Percentiles rank a stretch among this genome's conserved stretches.
These are phyloP conservation scores for Spondyliosoma cantharus DNA, from an alignment of 2,797 vertebrate species.

Conservation along the genomic window DNA sequence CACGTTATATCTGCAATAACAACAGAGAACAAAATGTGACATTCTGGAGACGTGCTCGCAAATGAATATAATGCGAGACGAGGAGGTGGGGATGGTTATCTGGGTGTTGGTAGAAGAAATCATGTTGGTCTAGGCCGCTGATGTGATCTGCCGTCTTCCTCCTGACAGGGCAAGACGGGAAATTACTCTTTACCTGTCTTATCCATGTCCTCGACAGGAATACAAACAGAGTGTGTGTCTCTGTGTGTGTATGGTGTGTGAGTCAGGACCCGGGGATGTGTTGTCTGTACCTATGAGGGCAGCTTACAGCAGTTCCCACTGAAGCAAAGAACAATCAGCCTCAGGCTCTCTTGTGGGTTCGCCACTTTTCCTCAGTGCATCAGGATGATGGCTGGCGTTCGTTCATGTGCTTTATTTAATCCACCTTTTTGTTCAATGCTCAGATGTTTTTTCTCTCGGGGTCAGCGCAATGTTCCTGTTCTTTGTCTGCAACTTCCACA, in stretches of 20 bases:
- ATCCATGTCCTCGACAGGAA: conserved; percentile 49
- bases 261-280: conserved; percentile 17
- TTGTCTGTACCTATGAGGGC: conserved; percentile 21
- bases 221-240: conserved; percentile 23
- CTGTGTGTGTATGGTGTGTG: conserved; percentile 23
- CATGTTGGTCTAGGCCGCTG: conserved; percentile 58
- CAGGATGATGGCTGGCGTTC: conserved; percentile 12
- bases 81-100: conserved; percentile 51
- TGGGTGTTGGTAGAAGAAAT: conserved; percentile 69
- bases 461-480: not conserved
- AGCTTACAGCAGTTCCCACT: conserved; percentile 32
- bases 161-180: conserved; percentile 67
- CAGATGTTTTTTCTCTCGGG: not conserved
- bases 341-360: conserved; percentile 11
- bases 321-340: conserved; percentile 46
- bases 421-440: conserved; percentile 10
- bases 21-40: conserved; percentile 39
- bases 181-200: conserved; percentile 80
- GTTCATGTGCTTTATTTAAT: conserved; percentile 23
- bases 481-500: conserved; percentile 1
- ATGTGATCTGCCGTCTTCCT: conserved; percentile 71
- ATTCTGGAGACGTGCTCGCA: conserved; percentile 31
- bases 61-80: conserved; percentile 46
- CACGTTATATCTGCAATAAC: conserved; percentile 44
- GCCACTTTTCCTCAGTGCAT: conserved; percentile 6